Evolutionary conservation across 2,888 invertebrate genomes (phyloP), one percentile per base, ranked within the genome.

Genomic region (Buathra laborator): DNA sequence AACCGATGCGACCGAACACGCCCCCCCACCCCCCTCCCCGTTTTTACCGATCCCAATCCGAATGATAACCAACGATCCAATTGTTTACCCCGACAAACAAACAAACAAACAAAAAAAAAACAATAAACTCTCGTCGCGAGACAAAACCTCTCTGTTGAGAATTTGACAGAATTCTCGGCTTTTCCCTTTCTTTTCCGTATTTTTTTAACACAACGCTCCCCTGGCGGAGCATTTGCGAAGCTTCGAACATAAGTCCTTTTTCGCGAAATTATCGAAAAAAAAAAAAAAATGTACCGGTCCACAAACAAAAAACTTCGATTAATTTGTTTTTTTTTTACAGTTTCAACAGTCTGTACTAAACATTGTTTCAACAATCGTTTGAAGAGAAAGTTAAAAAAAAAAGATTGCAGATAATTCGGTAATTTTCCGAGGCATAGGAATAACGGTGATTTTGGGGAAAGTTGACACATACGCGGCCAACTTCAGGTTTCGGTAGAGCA

Each of bases 121-220:
- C 70, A 70, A 37, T 48, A 51, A 70, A 53, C 53, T 71, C 16
- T 19, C 37, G 71, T 53, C 12, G 19, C 29, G 24, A 24, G 37
- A 44, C 43, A 4, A 12, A 59, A 59, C 24, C 24, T 59, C 19
- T 43, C 71, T 16, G 16, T 16, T 37, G 19, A 37, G 43, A 71
- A 43, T 56, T 71, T 53, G 56, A 32, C 56, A 37, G 56, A 71
- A 51, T 53, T 32, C 48, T 44, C 24, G 16, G 44, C 48, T 44
- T 72, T 51, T 53, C 48, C 10, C 19, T 53, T 66, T 29, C 14
- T 64, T 53, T 53, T 44, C 16, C 59, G 5, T 56, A 29, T 43
- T 29, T 70, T 78, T 62, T 62, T 56, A 59, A 32, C 1, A 44
- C 10, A 5, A 59, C 59, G 68, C 68, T 56, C 64, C n/a, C 51